A percentile compares a stretch with the other conserved stretches of the same genome.
Evolutionary conservation across 2,888 invertebrate species (phyloP).

Genomic region (Agrilus mali): DNA sequence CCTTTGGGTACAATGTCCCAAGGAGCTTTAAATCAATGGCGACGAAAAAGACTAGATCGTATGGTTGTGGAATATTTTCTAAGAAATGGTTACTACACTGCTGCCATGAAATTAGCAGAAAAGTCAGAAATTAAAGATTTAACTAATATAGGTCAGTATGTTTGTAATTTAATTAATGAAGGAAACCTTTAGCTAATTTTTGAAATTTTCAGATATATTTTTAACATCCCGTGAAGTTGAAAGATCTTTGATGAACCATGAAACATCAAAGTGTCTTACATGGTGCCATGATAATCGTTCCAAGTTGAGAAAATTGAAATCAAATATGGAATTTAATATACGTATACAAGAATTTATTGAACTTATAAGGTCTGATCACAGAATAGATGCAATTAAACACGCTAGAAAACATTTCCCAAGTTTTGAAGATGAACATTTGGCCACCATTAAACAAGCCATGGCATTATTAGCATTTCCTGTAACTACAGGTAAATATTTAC

Average conservation of each 20-base stretch:
- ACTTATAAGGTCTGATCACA: constrained; percentile 71
- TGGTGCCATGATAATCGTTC: constrained; percentile 98
- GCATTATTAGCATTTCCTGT: constrained; percentile 88
- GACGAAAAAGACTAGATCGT: constrained; percentile 77
- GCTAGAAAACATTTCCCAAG: constrained; percentile 85
- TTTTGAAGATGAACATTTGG: constrained; percentile 75
- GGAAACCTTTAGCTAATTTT: too few relatives aligned
- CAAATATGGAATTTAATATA: constrained; percentile 90
- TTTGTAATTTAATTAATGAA: neutral
- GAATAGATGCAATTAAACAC: constrained; percentile 88
- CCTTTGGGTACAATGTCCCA: constrained; percentile 31
- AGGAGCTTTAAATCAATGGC: constrained; percentile 64
- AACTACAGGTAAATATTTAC: constrained; percentile 45
- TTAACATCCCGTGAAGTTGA: constrained; percentile 76
- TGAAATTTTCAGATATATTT: constrained; percentile 55
- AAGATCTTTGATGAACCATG: constrained; percentile 64
- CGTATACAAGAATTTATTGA: constrained; percentile 92
- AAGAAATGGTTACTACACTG: constrained; percentile 88
- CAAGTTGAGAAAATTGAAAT: constrained; percentile 85
- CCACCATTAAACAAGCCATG: constrained; percentile 89
- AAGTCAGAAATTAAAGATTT: constrained; percentile 70
- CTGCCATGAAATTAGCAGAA: constrained; percentile 78
- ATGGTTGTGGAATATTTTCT: constrained; percentile 96
- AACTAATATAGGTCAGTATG: constrained; percentile 69
- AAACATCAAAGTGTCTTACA: constrained; percentile 77